Evolutionary conservation across 2,888 invertebrate species (phyloP), one percentile per base, ranked within the genome.

Genomic region (Pyrrhia umbra): DNA sequence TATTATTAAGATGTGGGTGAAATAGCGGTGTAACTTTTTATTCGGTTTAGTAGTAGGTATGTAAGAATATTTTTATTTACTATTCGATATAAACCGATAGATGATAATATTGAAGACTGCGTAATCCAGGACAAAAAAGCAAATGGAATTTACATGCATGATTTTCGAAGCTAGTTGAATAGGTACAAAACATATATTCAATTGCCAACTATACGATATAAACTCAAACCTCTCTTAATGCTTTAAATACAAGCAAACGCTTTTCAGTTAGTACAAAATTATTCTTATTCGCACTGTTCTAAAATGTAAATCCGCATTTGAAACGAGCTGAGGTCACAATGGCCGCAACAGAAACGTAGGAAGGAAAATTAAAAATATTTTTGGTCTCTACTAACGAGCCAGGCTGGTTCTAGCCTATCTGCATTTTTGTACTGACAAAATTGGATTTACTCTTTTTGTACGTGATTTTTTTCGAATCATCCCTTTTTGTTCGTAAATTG

Each of bases 361-460:
- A 88, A 88, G 90, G 89, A 90, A 91, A 91, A 90, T 91, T 90
- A 90, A 91, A 90, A 90, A 88, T 76, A 81, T 79, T 81, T 79
- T 81, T 46, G 74, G 81, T 64, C 49, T 43, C 59, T 73, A 68
- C 82, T 87, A 85, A 87, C 85, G 85, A 87, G 82, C 57, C 60
- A 20, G 66, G 45, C 55, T 67, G 80, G 60, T 71, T 55, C 75
- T 75, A 60, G 77, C 71, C 75, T 80, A 82, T 85, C 82, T 84
- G 80, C 82, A 82, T 84, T 85, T 85, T 82, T 80, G 75, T 82
- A 75, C 79, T 66, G 71, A 66, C 71, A 54, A 81, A 85, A 86
- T 84, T 85, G 81, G 69, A 85, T 84, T 85, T 82, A 83, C 76
- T 81, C 77, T 77, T 59, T 77, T 77, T 57, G 68, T 47, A 60